phyloP scores from a whole-genome alignment of 2,797 vertebrate genomes.

The Lateolabrax maculatus region DNA sequence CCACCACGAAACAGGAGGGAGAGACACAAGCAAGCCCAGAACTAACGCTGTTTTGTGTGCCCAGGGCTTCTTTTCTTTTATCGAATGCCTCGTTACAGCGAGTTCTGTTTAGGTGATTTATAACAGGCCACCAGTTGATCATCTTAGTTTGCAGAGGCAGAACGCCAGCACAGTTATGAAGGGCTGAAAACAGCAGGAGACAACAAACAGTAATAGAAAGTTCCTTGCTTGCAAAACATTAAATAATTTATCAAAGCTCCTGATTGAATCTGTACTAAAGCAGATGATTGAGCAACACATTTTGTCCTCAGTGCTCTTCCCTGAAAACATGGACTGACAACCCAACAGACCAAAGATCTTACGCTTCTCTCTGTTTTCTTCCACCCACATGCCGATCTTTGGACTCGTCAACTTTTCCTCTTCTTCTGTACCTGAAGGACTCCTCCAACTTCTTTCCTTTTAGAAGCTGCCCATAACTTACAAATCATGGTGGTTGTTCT shows the following conservation, averaged over 20 bases:
- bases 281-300: neutral
- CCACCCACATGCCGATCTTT: slow-evolving; percentile 56
- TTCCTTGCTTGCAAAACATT: neutral
- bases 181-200: neutral
- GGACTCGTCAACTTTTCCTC: slow-evolving; percentile 47
- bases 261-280: neutral
- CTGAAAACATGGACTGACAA: neutral
- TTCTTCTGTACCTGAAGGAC: slow-evolving; percentile 37
- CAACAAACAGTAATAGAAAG: neutral
- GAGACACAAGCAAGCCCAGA: too few species aligned
- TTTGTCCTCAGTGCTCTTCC: neutral
- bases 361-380: slow-evolving; percentile 50
- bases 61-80: too few species aligned
- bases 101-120: neutral
- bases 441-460: slow-evolving; percentile 12
- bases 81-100: too few species aligned
- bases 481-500: neutral
- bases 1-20: too few species aligned
- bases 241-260: neutral
- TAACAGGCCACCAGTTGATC: neutral
- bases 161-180: too few species aligned
- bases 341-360: slow-evolving; percentile 2
- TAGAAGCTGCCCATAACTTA: neutral
- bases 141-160: too few species aligned
- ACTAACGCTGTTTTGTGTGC: too few species aligned